Conservation (phyloP, 2,797 vertebrate species). For the Manis pentadactyla region DNA sequence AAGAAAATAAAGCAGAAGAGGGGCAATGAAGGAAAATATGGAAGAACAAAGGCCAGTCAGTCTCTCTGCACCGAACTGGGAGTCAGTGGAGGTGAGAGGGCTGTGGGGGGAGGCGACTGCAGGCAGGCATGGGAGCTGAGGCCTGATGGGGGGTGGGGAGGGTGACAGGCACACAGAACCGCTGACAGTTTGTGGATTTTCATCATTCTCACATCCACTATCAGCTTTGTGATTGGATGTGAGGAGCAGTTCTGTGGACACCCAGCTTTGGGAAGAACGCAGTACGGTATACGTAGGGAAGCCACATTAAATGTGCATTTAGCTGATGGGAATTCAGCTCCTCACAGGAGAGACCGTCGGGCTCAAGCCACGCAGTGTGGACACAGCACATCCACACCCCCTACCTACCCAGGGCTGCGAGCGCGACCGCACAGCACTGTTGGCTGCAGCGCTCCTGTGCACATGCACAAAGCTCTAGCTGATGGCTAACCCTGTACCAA, state of each 20-base stretch:
- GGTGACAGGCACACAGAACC: neutral
- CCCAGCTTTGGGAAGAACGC: neutral
- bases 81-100: accelerated
- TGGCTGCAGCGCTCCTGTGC: accelerated
- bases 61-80: neutral
- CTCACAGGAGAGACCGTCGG: accelerated
- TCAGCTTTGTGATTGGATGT: neutral
- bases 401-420: neutral
- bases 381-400: accelerated
- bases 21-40: neutral
- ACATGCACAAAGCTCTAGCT: neutral
- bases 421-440: accelerated
- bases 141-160: too few species aligned
- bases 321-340: neutral
- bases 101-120: neutral
- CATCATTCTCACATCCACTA: accelerated
- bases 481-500: neutral
- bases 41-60: neutral
- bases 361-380: accelerated
- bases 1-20: neutral
- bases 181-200: too few species aligned
- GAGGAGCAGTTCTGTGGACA: neutral
- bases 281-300: accelerated
- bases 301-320: accelerated
- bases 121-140: neutral